These are phyloP conservation scores for Lophius piscatorius DNA, from an alignment of 2,113 vertebrate species.

Conservation along the genomic window DNA sequence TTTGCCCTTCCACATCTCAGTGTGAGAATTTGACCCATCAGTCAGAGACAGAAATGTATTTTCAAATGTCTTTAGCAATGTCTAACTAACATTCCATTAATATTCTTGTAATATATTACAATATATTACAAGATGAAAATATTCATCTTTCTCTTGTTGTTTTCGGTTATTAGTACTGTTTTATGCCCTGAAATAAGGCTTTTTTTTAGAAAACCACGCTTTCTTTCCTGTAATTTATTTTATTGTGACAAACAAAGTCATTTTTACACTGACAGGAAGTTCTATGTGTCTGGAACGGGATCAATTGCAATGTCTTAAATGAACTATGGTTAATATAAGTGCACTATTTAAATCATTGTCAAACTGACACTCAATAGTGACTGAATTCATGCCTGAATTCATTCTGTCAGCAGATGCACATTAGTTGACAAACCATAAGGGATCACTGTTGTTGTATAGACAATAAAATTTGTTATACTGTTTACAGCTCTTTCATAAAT, in stretches of 20 bases:
- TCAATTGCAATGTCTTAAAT: constrained; percentile 44
- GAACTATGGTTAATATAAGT: constrained; percentile 24
- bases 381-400: constrained; percentile 23
- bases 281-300: constrained; percentile 16
- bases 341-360: constrained; percentile 44
- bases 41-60: background rate
- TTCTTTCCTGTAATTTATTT: constrained; percentile 71
- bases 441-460: constrained; percentile 63
- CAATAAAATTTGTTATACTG: constrained; percentile 60
- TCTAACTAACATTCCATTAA: constrained; percentile 24
- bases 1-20: constrained; percentile 6
- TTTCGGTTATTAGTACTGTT: constrained; percentile 36
- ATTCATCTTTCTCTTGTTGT: no score
- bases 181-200: constrained; percentile 22
- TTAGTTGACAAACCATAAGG: constrained; percentile 61
- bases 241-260: constrained; percentile 61
- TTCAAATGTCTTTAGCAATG: constrained; percentile 23
- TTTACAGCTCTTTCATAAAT: constrained; percentile 24
- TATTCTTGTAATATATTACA: constrained; percentile 44
- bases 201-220: constrained; percentile 31
- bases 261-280: constrained; percentile 26
- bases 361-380: constrained; percentile 50
- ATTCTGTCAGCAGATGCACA: constrained; percentile 20
- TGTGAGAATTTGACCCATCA: background rate
- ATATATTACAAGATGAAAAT: no score